Evolutionary conservation across 2,113 vertebrate species (phyloP), one percentile per base, ranked within the genome.

Genomic region (Plectropomus leopardus): DNA sequence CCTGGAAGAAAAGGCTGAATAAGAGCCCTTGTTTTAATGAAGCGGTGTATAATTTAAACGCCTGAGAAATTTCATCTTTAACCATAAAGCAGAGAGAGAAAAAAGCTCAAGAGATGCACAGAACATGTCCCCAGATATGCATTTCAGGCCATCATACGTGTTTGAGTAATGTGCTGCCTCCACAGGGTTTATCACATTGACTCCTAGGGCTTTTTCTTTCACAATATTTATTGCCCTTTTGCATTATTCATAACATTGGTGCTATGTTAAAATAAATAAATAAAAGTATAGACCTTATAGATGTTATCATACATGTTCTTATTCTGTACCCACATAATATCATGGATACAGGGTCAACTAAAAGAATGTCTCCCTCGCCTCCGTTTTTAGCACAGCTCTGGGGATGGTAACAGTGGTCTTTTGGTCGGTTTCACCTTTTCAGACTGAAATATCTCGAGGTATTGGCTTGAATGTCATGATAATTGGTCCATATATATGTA

Each of bases 131-230:
- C 85, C 50, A 64, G 80, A 76, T 83, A 69, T 53, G 45, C 16
- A 1, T 76, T 66, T 63, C 36, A 73, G 40, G 32, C 71, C 34
- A 67, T 83, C 66, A 66, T 45, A 58, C 13, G 5, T 42, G 17
- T 66, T 36, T 84, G 83, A 91, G 71, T 84, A 79, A 89, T 84
- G 88, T 19, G 54, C 54, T 69, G 55, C 66, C 45, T 72, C 64
- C 13, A n/a, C 57, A 21, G 78, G 63, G 63, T 79, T 76, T 40
- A 70, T 74, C 84, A 48, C 57, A 47, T 4, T 0, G 40, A 40
- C 72, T 64, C 44, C 19, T 11, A 72, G 69, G 60, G 65, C 19
- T 32, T 32, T 26, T 54, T 70, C 30, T 42, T 59, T n/a, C 51
- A 47, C 67, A 63, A 54, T 71, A 77, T 84, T 71, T 82, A 82